Evolutionary conservation across 2,113 vertebrate genomes (phyloP).

Genomic region (Dipodomys stephensi): DNA sequence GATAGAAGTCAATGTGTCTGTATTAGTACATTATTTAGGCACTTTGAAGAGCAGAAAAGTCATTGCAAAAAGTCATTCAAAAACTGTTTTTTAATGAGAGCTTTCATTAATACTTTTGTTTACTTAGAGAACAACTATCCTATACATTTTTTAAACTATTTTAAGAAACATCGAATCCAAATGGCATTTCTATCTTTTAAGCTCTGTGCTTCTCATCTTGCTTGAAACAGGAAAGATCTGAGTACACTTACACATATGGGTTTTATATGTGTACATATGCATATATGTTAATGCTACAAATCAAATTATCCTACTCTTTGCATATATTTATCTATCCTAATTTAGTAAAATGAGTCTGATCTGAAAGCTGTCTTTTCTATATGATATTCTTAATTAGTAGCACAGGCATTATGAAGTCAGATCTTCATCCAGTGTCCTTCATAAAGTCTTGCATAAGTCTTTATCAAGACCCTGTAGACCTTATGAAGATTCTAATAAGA

Average conservation of each 20-base stretch:
- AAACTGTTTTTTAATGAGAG: neutral
- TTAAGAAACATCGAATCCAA: neutral
- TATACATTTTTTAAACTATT: neutral
- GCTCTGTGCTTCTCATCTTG: neutral
- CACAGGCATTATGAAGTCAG: neutral
- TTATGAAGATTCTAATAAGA: neutral
- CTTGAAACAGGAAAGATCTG: neutral
- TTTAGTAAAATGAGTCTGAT: neutral
- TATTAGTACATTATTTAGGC: neutral
- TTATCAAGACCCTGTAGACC: too few species aligned
- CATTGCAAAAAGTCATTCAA: too few species aligned
- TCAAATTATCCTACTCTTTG: neutral
- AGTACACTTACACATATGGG: fast-evolving
- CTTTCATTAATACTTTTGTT: neutral
- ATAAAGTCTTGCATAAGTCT: neutral
- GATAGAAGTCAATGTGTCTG: too few species aligned
- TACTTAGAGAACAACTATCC: neutral
- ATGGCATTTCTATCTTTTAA: neutral
- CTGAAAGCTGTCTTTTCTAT: neutral
- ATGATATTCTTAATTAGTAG: neutral
- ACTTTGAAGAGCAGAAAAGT: neutral
- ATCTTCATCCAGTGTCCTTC: neutral
- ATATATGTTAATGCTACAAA: neutral
- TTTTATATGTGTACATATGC: neutral
- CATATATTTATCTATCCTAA: neutral